phyloP scores from a whole-genome alignment of 2,888 invertebrate species.

The Enchytraeus crypticus region DNA sequence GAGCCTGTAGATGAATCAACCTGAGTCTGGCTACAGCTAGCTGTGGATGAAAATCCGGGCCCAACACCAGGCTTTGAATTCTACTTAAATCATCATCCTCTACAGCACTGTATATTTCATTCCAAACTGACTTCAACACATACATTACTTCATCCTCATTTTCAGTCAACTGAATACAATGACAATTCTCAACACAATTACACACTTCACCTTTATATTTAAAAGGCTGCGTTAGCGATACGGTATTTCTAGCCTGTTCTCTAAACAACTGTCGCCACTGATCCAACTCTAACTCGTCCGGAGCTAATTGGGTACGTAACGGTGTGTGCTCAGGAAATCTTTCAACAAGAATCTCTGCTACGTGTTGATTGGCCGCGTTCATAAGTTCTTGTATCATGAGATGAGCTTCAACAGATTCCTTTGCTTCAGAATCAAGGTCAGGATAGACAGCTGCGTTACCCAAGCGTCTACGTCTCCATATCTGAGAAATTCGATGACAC shows the following conservation, averaged over 20 bases:
- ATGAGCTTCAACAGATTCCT: slow-evolving; percentile 1
- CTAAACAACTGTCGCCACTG: slow-evolving; percentile 1
- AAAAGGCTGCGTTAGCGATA: slow-evolving; percentile 1
- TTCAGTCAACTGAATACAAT: slow-evolving; percentile 1
- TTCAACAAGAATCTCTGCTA: slow-evolving; percentile 30
- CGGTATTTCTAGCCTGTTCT: neutral
- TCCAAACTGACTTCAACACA: slow-evolving; percentile 7
- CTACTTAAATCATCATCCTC: neutral
- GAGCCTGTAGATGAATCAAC: slow-evolving; percentile 29
- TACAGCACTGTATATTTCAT: neutral
- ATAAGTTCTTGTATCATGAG: slow-evolving; percentile 35
- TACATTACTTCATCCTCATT: neutral
- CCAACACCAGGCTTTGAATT: neutral
- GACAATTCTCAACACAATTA: slow-evolving; percentile 1
- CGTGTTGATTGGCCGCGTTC: slow-evolving; percentile 33
- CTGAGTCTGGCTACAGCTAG: slow-evolving; percentile 32
- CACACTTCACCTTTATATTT: slow-evolving; percentile 7
- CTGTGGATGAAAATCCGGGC: slow-evolving; percentile 31
- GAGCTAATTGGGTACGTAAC: slow-evolving; percentile 7
- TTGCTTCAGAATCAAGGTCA: neutral
- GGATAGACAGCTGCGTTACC: slow-evolving; percentile 1
- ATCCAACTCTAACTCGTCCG: slow-evolving; percentile 2
- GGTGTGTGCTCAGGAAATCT: slow-evolving; percentile 32
- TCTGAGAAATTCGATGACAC: slow-evolving; percentile 1
- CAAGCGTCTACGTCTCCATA: slow-evolving; percentile 8